phyloP scores from a whole-genome alignment of 53 echinoderm and acorn worm genomes.

The Henricia sp. region DNA sequence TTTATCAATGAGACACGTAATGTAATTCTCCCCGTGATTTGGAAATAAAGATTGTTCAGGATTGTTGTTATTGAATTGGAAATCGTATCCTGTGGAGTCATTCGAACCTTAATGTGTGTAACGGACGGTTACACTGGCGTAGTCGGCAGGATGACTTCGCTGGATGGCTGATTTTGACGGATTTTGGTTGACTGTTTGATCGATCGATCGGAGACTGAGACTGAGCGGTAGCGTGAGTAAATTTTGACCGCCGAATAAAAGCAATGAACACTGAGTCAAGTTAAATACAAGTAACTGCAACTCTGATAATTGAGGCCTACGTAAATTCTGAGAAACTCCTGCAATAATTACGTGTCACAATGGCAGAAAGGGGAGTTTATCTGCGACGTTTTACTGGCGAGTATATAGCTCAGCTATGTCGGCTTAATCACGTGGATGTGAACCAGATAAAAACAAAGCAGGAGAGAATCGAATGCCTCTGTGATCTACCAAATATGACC shows the following conservation, averaged over 20 bases:
- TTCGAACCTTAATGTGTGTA: no score
- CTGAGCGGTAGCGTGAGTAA: not conserved
- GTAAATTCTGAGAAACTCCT: not conserved
- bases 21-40: no score
- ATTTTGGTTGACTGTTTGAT: not conserved
- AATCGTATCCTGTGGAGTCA: not conserved
- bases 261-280: not conserved
- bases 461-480: not conserved
- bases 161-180: not conserved
- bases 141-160: not conserved
- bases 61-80: not conserved
- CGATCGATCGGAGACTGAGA: not conserved
- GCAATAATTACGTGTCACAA: not conserved
- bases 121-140: no score
- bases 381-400: conserved; percentile 6
- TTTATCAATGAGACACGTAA: no score
- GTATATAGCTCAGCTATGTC: conserved; percentile 5
- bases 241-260: not conserved
- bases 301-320: not conserved
- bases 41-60: no score
- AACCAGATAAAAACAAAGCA: conserved; percentile 2
- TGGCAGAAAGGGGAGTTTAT: not conserved
- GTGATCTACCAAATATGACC: not conserved
- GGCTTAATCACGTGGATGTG: not conserved
- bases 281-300: not conserved